Conservation (phyloP, 2,113 vertebrate genomes). For the Thymallus thymallus region DNA sequence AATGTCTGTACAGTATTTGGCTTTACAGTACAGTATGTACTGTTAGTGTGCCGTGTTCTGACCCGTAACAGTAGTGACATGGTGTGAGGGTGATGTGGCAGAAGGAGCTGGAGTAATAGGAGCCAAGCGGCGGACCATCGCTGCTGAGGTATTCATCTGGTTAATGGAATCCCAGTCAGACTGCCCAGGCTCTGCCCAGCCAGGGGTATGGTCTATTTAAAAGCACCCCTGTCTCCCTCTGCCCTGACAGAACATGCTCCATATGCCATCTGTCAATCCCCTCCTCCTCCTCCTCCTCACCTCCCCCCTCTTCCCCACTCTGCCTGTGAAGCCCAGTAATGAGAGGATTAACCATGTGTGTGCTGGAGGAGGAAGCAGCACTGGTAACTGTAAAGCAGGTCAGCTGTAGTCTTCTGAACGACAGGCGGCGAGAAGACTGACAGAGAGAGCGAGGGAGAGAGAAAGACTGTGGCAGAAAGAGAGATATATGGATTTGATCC, state of each 20-base stretch:
- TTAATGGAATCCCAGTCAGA: constrained; percentile 54
- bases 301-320: constrained; percentile 1
- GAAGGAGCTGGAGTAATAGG: neutral
- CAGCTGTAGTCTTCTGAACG: neutral
- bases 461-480: neutral
- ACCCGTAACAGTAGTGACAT: neutral
- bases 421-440: neutral
- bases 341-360: constrained; percentile 46
- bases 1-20: too few species aligned
- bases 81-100: neutral
- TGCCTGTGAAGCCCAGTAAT: constrained; percentile 35
- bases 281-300: neutral
- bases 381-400: constrained; percentile 6
- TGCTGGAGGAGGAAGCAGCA: constrained; percentile 2
- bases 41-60: too few species aligned
- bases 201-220: constrained; percentile 43
- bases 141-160: constrained; percentile 44
- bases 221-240: constrained; percentile 35
- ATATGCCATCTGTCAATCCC: constrained; percentile 63
- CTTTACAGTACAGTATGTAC: too few species aligned
- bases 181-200: constrained; percentile 11
- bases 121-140: constrained; percentile 5
- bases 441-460: neutral
- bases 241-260: constrained; percentile 28
- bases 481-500: neutral